Conservation (phyloP, 2,797 vertebrate genomes). For the Micrastur ruficollis region DNA sequence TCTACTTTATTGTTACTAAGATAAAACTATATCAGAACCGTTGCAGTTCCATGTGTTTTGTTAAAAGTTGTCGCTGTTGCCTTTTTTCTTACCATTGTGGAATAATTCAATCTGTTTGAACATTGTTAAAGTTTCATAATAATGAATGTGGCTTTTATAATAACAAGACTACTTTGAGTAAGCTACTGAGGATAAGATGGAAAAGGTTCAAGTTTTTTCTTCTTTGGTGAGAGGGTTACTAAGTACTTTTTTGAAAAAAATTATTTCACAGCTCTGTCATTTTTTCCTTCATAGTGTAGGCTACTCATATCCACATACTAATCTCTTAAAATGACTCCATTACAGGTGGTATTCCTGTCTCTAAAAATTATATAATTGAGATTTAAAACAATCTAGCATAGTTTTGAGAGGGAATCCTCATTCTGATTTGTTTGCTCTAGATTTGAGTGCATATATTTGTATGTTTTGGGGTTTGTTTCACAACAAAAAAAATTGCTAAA, state of each 20-base stretch:
- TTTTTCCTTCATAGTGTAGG: neutral
- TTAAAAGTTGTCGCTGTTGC: neutral
- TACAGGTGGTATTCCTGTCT: neutral
- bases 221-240: neutral
- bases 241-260: neutral
- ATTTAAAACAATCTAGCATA: neutral
- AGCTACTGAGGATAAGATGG: neutral
- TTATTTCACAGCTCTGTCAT: neutral
- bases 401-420: neutral
- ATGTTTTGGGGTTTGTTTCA: neutral
- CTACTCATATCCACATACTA: neutral
- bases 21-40: neutral
- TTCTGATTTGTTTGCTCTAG: neutral
- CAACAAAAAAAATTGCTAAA: neutral
- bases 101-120: neutral
- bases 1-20: neutral
- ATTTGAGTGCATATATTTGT: neutral
- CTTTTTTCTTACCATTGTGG: neutral
- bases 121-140: neutral
- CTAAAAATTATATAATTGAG: neutral
- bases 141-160: neutral
- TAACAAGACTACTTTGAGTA: neutral
- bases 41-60: fast-evolving
- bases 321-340: neutral
- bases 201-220: neutral